A percentile compares a stretch with the other conserved stretches of the same genome.
phyloP scores from a whole-genome alignment of 2,113 vertebrate genomes.

The Rhinopomastus cyanomelas region DNA sequence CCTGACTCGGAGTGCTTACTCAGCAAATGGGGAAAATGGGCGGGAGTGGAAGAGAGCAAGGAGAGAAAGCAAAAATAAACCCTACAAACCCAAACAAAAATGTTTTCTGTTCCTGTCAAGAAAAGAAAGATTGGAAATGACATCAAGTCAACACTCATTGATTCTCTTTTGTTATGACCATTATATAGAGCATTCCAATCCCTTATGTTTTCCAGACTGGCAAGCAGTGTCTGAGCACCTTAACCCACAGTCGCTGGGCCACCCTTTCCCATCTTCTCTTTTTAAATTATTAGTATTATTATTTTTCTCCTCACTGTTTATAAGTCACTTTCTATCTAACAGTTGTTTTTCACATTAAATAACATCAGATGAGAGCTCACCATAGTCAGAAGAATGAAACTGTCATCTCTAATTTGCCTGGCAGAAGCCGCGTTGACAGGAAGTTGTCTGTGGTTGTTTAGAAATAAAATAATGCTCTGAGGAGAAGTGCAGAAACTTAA shows the following conservation, averaged over 20 bases:
- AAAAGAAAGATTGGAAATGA: conserved; percentile 49
- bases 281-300: not conserved
- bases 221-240: not conserved
- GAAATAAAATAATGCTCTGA: conserved; percentile 78
- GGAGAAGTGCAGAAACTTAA: conserved; percentile 79
- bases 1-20: not conserved
- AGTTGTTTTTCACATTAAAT: conserved; percentile 60
- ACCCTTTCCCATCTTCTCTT: not conserved
- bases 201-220: not conserved
- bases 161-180: conserved; percentile 27
- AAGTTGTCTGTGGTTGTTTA: conserved; percentile 72
- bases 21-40: not conserved
- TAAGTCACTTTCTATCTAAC: conserved; percentile 36
- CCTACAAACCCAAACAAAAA: not conserved
- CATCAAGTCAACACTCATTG: conserved; percentile 47
- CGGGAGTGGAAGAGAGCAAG: not conserved
- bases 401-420: conserved; percentile 70
- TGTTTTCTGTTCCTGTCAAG: conserved; percentile 19
- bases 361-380: conserved; percentile 46
- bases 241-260: not conserved
- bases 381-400: conserved; percentile 67
- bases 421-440: conserved; percentile 12
- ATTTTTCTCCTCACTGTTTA: conserved; percentile 26
- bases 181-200: not conserved
- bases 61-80: not conserved